Evolutionary conservation across 2,113 vertebrate species (phyloP).

Genomic region (Eidolon helvum): DNA sequence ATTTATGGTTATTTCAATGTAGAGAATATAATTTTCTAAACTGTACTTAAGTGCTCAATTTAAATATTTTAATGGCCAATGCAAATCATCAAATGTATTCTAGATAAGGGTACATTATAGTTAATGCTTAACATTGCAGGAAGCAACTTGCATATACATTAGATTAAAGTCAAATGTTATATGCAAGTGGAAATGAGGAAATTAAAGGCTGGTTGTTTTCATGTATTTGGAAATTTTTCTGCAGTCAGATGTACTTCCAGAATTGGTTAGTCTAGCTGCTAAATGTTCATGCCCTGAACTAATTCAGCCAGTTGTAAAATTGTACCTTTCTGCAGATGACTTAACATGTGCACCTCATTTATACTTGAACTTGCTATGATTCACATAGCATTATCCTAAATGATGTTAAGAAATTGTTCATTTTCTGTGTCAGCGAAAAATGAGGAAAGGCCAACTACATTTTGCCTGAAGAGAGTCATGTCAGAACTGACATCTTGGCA

Average conservation of each 20-base stretch:
- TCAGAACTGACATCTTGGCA: slow-evolving; percentile 74
- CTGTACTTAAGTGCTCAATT: slow-evolving; percentile 72
- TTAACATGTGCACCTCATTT: slow-evolving; percentile 64
- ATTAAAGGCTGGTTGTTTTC: slow-evolving; percentile 39
- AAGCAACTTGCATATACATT: slow-evolving; percentile 69
- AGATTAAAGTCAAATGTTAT: slow-evolving; percentile 66
- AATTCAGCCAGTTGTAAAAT: slow-evolving; percentile 74
- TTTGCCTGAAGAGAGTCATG: slow-evolving; percentile 68
- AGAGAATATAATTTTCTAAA: slow-evolving; percentile 76
- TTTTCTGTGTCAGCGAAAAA: slow-evolving; percentile 80
- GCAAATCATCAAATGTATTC: slow-evolving; percentile 66
- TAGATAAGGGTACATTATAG: slow-evolving; percentile 50
- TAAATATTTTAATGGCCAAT: slow-evolving; percentile 74
- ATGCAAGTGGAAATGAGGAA: slow-evolving; percentile 57
- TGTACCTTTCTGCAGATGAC: slow-evolving; percentile 64
- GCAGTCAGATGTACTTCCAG: slow-evolving; percentile 45
- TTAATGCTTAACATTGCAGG: slow-evolving; percentile 70
- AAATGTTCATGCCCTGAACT: slow-evolving; percentile 60
- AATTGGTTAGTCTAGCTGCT: slow-evolving; percentile 48
- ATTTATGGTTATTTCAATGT: slow-evolving; percentile 76
- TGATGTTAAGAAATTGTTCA: slow-evolving; percentile 74
- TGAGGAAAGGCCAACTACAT: slow-evolving; percentile 66
- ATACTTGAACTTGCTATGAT: slow-evolving; percentile 73
- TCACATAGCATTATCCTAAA: slow-evolving; percentile 76
- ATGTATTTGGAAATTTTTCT: slow-evolving; percentile 52